phyloP scores from a whole-genome alignment of 2,113 vertebrate genomes.

The Uria aalge region DNA sequence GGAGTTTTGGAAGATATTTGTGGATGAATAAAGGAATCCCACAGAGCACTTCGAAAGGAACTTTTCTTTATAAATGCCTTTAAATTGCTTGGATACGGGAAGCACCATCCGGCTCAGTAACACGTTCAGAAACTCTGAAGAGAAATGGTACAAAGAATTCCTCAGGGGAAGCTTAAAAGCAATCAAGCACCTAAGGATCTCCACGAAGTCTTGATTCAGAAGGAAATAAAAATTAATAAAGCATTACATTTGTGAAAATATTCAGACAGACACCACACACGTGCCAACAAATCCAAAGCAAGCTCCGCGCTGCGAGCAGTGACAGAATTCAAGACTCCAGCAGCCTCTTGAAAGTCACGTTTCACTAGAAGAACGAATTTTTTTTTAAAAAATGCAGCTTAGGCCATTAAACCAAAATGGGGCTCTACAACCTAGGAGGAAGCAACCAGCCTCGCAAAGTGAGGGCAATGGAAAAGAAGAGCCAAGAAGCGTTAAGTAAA shows the following conservation, averaged over 20 bases:
- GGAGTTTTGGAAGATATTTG: neutral
- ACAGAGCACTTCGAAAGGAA: neutral
- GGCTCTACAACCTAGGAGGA: neutral
- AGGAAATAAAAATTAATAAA: neutral
- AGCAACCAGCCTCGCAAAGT: neutral
- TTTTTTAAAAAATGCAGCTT: neutral
- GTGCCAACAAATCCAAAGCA: neutral
- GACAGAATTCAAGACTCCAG: neutral
- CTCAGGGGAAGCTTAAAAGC: neutral
- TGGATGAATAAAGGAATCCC: neutral
- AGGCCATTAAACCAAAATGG: neutral
- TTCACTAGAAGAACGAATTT: neutral
- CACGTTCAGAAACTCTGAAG: neutral
- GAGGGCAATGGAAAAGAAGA: neutral
- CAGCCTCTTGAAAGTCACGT: neutral
- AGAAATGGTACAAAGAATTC: neutral
- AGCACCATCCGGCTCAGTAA: neutral
- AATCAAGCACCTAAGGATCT: neutral
- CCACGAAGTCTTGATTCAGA: neutral
- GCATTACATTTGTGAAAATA: neutral
- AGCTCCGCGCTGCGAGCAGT: neutral
- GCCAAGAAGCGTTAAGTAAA: neutral
- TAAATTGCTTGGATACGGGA: neutral
- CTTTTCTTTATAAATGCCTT: neutral
- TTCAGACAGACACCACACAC: neutral